Percentiles rank a stretch among this genome's conserved stretches.
Evolutionary conservation across 92 coral and sea anemone species (phyloP).

Genomic region (Parazoanthus darwini): DNA sequence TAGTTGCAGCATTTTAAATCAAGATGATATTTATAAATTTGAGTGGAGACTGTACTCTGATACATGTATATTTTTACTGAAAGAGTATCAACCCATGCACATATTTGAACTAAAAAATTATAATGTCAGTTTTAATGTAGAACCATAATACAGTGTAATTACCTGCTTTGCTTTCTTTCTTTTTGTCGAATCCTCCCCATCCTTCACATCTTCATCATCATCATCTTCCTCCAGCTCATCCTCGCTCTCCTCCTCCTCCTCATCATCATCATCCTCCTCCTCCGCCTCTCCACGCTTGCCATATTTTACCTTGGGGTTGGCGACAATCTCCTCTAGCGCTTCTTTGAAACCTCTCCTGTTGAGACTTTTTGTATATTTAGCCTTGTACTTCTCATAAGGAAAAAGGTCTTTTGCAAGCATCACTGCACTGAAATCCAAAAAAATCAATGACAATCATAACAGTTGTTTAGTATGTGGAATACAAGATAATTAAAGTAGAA

Average conservation of each 20-base stretch:
- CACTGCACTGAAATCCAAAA: conserved; percentile 66
- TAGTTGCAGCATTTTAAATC: too few species aligned
- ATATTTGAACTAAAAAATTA: not conserved
- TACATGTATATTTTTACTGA: too few species aligned
- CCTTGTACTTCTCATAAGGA: conserved; percentile 82
- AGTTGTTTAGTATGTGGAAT: too few species aligned
- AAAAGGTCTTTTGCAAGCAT: conserved; percentile 91
- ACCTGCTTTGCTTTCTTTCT: conserved; percentile 39
- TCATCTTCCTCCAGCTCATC: conserved; percentile 27
- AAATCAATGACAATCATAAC: too few species aligned
- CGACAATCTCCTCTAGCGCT: conserved; percentile 88
- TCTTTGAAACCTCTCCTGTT: conserved; percentile 84
- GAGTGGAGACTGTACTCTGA: too few species aligned
- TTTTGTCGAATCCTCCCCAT: not conserved
- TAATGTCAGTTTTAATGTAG: not conserved
- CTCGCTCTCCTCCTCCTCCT: conserved; percentile 49
- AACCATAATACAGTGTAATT: not conserved
- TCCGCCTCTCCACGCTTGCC: conserved; percentile 81
- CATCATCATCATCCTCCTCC: conserved; percentile 62
- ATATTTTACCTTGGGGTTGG: conserved; percentile 83
- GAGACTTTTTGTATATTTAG: conserved; percentile 57
- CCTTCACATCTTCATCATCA: conserved; percentile 17
- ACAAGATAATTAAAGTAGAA: too few species aligned
- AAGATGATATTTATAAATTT: too few species aligned
- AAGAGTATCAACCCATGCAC: too few species aligned